These are phyloP conservation scores for Melieria omissa DNA, from an alignment of 2,888 invertebrate species.

Conservation along the genomic window DNA sequence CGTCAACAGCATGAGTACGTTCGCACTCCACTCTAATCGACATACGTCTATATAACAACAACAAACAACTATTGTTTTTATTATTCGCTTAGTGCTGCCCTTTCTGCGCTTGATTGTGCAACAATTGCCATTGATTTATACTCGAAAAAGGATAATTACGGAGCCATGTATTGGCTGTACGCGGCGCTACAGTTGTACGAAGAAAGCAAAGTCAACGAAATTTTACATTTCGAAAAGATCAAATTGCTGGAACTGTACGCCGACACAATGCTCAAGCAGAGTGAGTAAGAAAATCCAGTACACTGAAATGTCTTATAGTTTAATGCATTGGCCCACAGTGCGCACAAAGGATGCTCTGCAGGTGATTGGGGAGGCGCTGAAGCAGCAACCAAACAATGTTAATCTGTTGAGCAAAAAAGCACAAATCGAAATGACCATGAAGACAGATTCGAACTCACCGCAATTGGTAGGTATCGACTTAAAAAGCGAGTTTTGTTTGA, in stretches of 20 bases:
- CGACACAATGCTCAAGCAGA: conserved; percentile 51
- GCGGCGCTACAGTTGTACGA: conserved; percentile 45
- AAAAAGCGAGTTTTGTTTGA: neutral
- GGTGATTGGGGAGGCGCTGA: conserved; percentile 46
- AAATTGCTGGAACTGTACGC: conserved; percentile 53
- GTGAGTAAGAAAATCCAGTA: conserved; percentile 42
- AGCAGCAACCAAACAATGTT: conserved; percentile 43
- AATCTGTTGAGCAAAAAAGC: conserved; percentile 47
- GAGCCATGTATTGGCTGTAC: conserved; percentile 54
- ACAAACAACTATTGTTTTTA: neutral
- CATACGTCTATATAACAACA: neutral
- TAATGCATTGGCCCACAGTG: conserved; percentile 27
- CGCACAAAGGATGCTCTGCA: conserved; percentile 48
- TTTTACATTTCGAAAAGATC: conserved; percentile 31
- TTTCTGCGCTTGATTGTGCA: conserved; percentile 54
- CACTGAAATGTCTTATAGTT: neutral
- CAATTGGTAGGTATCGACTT: neutral
- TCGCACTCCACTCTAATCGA: neutral
- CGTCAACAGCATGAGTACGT: conserved; percentile 79
- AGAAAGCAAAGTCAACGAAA: conserved; percentile 9
- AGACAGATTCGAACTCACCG: neutral
- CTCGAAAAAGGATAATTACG: conserved; percentile 40
- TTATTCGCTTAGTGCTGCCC: conserved; percentile 40
- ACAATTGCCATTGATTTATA: conserved; percentile 53
- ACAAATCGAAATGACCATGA: conserved; percentile 44